Conservation (phyloP, 2,797 vertebrate species). For the Sibirionetta formosa region DNA sequence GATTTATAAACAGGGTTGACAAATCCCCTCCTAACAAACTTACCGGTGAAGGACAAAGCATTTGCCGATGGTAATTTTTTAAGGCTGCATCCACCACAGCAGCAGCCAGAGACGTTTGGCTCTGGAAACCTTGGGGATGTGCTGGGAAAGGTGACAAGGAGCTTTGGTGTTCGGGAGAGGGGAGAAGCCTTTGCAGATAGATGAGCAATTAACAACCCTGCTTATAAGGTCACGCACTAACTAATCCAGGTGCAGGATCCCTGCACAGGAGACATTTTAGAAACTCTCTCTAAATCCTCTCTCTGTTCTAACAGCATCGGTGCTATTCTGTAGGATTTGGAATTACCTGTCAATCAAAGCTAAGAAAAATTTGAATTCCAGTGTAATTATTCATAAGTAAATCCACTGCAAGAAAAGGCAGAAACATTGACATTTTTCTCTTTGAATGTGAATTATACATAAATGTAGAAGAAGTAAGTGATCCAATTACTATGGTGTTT, state of each 20-base stretch:
- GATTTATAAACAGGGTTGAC: slow-evolving; percentile 54
- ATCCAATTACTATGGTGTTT: slow-evolving; percentile 68
- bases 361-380: slow-evolving; percentile 54
- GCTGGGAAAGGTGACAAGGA: not conserved
- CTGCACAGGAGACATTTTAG: slow-evolving; percentile 51
- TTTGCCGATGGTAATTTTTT: not conserved
- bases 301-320: slow-evolving; percentile 37
- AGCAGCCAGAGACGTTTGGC: not conserved
- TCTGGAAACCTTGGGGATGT: not conserved
- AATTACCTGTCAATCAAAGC: slow-evolving; percentile 68
- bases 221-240: slow-evolving; percentile 51
- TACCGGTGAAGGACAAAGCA: not conserved
- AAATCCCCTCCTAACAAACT: not conserved
- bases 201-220: slow-evolving; percentile 57
- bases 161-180: not conserved
- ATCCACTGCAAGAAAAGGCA: slow-evolving; percentile 61
- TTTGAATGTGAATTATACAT: slow-evolving; percentile 70
- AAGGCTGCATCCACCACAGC: not conserved
- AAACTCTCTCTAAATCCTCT: slow-evolving; percentile 61
- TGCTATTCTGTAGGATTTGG: slow-evolving; percentile 73
- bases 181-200: not conserved
- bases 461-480: slow-evolving; percentile 67
- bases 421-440: slow-evolving; percentile 64
- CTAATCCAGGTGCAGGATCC: slow-evolving; percentile 55
- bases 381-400: slow-evolving; percentile 75